Evolutionary conservation across 2,797 vertebrate species (phyloP).

Genomic region (Gouania willdenowi): DNA sequence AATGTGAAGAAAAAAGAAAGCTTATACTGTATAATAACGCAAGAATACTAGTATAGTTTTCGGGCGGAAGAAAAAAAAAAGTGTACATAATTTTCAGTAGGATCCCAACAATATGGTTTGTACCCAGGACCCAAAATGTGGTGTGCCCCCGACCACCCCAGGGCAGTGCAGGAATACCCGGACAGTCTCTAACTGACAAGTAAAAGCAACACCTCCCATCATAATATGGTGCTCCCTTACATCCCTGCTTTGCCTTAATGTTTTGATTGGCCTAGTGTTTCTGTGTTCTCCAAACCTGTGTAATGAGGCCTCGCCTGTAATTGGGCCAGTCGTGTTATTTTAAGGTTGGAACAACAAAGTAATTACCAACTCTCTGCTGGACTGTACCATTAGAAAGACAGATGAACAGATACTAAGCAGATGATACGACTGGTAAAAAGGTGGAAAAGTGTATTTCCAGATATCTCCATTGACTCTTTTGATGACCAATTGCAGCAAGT

Average conservation of each 20-base stretch:
- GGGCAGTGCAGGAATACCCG: constrained; percentile 31
- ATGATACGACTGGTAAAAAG: constrained; percentile 6
- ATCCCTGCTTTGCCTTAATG: constrained; percentile 43
- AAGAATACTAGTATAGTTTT: no score
- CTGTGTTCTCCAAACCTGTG: constrained; percentile 52
- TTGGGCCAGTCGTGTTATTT: constrained; percentile 78
- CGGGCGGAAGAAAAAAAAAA: no score
- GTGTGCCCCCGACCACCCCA: constrained; percentile 5
- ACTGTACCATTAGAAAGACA: constrained; percentile 36
- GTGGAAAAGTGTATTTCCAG: constrained; percentile 6
- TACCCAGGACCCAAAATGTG: neutral
- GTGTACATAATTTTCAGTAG: no score
- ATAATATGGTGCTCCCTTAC: constrained; percentile 34
- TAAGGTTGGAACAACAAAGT: constrained; percentile 73
- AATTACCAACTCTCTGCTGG: constrained; percentile 67
- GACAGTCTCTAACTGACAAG: constrained; percentile 27
- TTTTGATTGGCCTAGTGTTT: constrained; percentile 53
- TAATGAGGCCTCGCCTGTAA: constrained; percentile 74
- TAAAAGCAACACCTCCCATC: constrained; percentile 49
- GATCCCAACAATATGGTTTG: no score
- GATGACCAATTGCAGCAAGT: neutral
- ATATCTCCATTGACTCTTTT: constrained; percentile 1
- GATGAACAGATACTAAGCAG: constrained; percentile 9
- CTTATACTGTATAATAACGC: no score
- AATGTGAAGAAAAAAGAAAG: constrained; percentile 4